A percentile compares a stretch with the other conserved stretches of the same genome.
Evolutionary conservation across 64 coral and sea anemone species (phyloP).

Genomic region (Porites australiensis): DNA sequence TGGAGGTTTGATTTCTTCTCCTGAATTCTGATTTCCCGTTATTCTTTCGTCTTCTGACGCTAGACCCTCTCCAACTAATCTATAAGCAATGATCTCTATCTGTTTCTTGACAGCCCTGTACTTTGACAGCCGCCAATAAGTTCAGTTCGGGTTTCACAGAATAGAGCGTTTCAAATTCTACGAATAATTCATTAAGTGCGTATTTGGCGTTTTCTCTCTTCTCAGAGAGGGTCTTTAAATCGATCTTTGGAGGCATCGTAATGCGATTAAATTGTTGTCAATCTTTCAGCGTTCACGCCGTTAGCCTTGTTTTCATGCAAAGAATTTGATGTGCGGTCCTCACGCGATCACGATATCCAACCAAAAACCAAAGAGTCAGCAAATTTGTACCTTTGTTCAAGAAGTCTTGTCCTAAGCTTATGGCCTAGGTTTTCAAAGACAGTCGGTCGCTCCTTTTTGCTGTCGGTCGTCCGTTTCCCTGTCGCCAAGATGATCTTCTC

Average conservation of each 20-base stretch:
- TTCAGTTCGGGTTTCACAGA: constrained; percentile 63
- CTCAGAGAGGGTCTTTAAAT: background rate
- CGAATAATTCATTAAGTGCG: constrained; percentile 65
- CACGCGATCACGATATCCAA: background rate
- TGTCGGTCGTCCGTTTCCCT: background rate
- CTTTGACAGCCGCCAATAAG: constrained; percentile 56
- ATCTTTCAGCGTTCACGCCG: background rate
- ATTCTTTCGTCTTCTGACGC: constrained; percentile 70
- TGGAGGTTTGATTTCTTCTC: constrained; percentile 50
- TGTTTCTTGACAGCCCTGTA: constrained; percentile 70
- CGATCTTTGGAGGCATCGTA: constrained; percentile 37
- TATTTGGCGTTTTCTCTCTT: constrained; percentile 50
- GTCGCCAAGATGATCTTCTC: background rate
- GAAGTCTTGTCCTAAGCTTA: constrained; percentile 8
- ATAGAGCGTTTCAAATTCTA: constrained; percentile 73
- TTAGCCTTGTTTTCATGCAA: constrained; percentile 49
- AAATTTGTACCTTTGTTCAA: background rate
- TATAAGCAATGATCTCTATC: constrained; percentile 61
- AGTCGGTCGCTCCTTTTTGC: constrained; percentile 20
- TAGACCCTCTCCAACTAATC: constrained; percentile 59
- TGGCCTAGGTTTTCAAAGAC: constrained; percentile 5
- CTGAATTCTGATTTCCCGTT: constrained; percentile 54
- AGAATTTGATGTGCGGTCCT: background rate
- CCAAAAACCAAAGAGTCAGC: background rate
- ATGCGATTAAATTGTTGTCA: background rate